Evolutionary conservation across 2,888 invertebrate species (phyloP).

Genomic region (Taphrorychus bicolor): DNA sequence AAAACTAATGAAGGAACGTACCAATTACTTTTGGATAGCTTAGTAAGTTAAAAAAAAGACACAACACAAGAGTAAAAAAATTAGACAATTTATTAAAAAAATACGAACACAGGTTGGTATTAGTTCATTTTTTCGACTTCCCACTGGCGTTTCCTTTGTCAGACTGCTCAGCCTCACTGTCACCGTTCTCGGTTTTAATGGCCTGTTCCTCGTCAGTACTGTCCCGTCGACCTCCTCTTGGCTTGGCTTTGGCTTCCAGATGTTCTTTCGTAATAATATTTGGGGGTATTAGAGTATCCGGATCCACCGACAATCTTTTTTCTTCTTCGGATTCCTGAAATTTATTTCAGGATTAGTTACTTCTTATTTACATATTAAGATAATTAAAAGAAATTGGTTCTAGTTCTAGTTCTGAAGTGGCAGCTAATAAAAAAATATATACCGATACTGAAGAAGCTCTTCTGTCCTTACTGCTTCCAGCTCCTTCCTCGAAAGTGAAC

Average conservation of each 20-base stretch:
- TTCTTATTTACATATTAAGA: neutral
- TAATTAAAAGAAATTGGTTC: neutral
- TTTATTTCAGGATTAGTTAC: too few species aligned
- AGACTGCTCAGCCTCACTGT: conserved; percentile 15
- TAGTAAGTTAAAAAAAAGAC: neutral
- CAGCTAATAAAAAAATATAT: too few species aligned
- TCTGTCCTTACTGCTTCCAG: conserved; percentile 33
- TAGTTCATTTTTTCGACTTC: neutral
- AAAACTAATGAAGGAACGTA: too few species aligned
- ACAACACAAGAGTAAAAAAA: neutral
- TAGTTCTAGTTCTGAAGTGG: too few species aligned
- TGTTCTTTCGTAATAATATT: conserved; percentile 39
- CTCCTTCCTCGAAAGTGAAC: conserved; percentile 58
- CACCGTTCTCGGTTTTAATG: conserved; percentile 24
- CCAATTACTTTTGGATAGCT: too few species aligned
- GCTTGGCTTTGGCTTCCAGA: conserved; percentile 31
- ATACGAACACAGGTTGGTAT: conserved; percentile 2
- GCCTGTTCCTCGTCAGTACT: conserved; percentile 36
- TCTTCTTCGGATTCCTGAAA: conserved; percentile 33
- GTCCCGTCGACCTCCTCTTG: conserved; percentile 19
- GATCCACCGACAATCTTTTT: conserved; percentile 31
- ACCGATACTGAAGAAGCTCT: conserved; percentile 21
- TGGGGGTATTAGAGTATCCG: conserved; percentile 31
- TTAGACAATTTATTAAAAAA: neutral
- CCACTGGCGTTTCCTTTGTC: conserved; percentile 9